Conservation (phyloP, 2,888 invertebrate genomes). For the Andrena dorsata region DNA sequence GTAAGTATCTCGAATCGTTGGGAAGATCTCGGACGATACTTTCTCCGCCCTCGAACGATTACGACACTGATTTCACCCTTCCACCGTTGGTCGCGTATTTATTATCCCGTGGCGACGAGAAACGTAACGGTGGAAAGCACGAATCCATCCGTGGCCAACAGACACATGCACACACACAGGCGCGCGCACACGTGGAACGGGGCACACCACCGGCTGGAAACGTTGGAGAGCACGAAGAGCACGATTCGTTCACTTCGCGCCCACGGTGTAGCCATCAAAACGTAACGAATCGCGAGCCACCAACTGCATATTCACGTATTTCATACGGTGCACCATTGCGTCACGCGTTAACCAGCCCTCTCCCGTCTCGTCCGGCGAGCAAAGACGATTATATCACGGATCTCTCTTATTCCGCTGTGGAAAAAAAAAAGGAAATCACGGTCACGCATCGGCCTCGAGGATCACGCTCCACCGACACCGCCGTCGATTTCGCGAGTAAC, state of each 20-base stretch:
- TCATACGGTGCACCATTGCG: background rate
- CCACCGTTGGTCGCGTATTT: conserved; percentile 5
- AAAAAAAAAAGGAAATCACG: conserved; percentile 11
- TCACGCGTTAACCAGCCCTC: conserved; percentile 4
- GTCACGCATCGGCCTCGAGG: conserved; percentile 11
- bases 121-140: conserved; percentile 1
- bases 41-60: conserved; percentile 70
- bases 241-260: conserved; percentile 8
- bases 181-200: background rate
- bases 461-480: conserved; percentile 1
- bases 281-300: conserved; percentile 16
- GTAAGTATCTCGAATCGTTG: conserved; percentile 50
- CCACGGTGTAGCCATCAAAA: background rate
- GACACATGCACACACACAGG: background rate
- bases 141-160: background rate
- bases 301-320: conserved; percentile 4
- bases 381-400: conserved; percentile 1
- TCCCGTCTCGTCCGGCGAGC: background rate
- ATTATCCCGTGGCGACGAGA: conserved; percentile 15
- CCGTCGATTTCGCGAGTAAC: background rate
- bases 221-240: background rate
- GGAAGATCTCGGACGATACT: conserved; percentile 59
- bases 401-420: conserved; percentile 9
- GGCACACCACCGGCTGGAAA: conserved; percentile 5
- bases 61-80: conserved; percentile 68